Conservation (phyloP, 1,140 invertebrate genomes). For the Cataglyphis hispanica region DNA sequence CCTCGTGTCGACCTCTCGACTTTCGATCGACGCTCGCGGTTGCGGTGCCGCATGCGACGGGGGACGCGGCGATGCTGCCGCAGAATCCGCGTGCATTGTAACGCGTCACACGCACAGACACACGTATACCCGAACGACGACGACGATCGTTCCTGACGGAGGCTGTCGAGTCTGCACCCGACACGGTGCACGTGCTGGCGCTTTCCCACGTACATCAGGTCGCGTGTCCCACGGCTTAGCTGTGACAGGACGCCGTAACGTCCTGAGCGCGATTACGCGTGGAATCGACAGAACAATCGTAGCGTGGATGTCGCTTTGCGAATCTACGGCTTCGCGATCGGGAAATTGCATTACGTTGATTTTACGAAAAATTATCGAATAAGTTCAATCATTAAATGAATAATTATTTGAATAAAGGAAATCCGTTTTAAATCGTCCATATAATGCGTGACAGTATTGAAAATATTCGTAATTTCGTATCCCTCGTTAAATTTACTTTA, state of each 20-base stretch:
- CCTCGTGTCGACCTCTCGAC: conserved; percentile 63
- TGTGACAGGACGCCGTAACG: conserved; percentile 9
- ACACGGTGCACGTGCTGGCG: conserved; percentile 75
- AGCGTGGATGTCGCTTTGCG: background rate
- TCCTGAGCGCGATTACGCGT: conserved; percentile 31
- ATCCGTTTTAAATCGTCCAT: no score
- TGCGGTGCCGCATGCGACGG: conserved; percentile 30
- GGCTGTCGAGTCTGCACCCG: conserved; percentile 71
- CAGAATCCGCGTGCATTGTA: conserved; percentile 60
- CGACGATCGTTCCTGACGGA: conserved; percentile 17
- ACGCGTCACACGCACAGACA: conserved; percentile 75
- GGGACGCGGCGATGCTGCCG: background rate
- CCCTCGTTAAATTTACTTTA: no score
- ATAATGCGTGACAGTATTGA: no score
- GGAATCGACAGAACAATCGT: conserved; percentile 34
- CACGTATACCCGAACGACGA: conserved; percentile 51
- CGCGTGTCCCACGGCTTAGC: conserved; percentile 57
- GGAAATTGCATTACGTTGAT: background rate
- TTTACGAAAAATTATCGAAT: background rate
- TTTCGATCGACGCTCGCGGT: conserved; percentile 57
- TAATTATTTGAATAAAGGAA: background rate
- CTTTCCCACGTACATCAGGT: conserved; percentile 73
- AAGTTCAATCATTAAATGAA: no score
- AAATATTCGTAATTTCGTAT: no score
- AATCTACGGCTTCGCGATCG: background rate